Conservation (phyloP, 2,888 invertebrate species). For the Anoplius nigerrimus region DNA sequence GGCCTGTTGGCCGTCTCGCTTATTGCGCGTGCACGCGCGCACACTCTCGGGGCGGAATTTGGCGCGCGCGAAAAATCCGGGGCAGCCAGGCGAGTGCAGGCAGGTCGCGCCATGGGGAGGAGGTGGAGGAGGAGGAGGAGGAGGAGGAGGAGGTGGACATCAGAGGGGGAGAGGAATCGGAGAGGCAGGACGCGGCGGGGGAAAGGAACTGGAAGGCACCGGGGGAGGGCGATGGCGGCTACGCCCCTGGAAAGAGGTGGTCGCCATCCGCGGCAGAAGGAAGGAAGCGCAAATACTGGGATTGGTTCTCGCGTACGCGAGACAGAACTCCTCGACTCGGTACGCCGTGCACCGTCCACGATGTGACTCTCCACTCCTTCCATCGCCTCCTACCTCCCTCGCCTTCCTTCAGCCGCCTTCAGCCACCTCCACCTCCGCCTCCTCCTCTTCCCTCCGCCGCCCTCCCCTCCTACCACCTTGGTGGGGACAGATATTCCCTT, state of each 20-base stretch:
- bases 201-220: constrained; percentile 45
- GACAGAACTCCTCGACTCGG: constrained; percentile 63
- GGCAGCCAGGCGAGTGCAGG: constrained; percentile 45
- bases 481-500: constrained; percentile 66
- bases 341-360: constrained; percentile 60
- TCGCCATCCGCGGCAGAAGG: constrained; percentile 70
- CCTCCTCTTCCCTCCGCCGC: constrained; percentile 25
- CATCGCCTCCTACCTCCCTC: constrained; percentile 39
- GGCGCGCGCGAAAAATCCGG: constrained; percentile 63
- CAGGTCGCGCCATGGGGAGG: constrained; percentile 32
- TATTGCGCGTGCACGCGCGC: constrained; percentile 1
- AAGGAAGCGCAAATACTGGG: constrained; percentile 72
- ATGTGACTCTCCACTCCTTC: constrained; percentile 58
- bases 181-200: constrained; percentile 19
- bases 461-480: constrained; percentile 38
- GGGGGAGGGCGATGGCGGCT: constrained; percentile 52
- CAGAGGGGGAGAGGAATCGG: constrained; percentile 16
- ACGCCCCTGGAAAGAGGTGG: constrained; percentile 73
- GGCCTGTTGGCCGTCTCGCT: too few species aligned
- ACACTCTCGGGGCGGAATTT: constrained; percentile 55
- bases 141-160: constrained; percentile 70
- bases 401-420: constrained; percentile 29
- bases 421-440: constrained; percentile 19
- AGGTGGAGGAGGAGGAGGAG: constrained; percentile 31
- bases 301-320: constrained; percentile 70